Percentiles rank a stretch among this genome's conserved stretches.
Evolutionary conservation across 2,888 invertebrate genomes (phyloP).

Genomic region (Drosophila vallismaia): DNA sequence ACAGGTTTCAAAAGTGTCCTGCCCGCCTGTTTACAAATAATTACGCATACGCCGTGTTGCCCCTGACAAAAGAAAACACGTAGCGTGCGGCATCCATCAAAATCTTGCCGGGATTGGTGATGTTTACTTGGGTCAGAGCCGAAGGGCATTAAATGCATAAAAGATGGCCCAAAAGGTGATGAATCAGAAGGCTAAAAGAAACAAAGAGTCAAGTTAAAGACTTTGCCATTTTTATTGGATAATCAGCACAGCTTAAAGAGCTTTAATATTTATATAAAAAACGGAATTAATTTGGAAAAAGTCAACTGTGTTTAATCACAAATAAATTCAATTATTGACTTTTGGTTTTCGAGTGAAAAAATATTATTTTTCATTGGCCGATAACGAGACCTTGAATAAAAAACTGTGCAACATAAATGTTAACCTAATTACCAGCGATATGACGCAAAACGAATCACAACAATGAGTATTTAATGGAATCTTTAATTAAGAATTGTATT

Average conservation of each 20-base stretch:
- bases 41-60: constrained; percentile 45
- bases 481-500: neutral
- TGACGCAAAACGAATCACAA: neutral
- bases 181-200: constrained; percentile 11
- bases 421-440: neutral
- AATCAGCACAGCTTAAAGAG: neutral
- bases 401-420: neutral
- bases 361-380: neutral
- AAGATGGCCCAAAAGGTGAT: constrained; percentile 21
- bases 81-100: constrained; percentile 33
- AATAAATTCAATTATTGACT: neutral
- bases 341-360: neutral
- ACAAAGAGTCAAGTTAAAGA: neutral
- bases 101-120: constrained; percentile 1
- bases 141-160: neutral
- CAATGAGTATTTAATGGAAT: neutral
- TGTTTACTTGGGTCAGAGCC: constrained; percentile 14
- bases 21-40: constrained; percentile 42
- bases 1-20: constrained; percentile 3
- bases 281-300: neutral
- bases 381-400: neutral
- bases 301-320: neutral
- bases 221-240: neutral
- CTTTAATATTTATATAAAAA: neutral
- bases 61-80: constrained; percentile 4